phyloP scores from a whole-genome alignment of 2,797 vertebrate genomes.

The Protosalanx chinensis region DNA sequence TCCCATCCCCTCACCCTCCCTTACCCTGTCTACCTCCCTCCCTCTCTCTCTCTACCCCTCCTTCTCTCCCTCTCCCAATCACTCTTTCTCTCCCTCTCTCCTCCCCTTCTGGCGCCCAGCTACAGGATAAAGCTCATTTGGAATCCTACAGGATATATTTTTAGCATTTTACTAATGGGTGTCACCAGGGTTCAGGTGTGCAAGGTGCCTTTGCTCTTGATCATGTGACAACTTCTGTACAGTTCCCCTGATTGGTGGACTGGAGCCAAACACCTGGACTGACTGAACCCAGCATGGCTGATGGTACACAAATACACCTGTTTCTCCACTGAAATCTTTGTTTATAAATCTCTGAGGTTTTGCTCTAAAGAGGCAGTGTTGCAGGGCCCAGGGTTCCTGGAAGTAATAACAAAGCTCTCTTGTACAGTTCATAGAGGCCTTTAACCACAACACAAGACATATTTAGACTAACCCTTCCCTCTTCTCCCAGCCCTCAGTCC shows the following conservation, averaged over 20 bases:
- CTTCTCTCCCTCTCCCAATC: not conserved
- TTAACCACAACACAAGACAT: constrained; percentile 1
- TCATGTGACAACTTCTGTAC: constrained; percentile 36
- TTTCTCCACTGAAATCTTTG: not conserved
- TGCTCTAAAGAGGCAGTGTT: not conserved
- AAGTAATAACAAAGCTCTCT: not conserved
- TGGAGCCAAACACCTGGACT: not conserved
- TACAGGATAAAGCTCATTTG: constrained; percentile 48
- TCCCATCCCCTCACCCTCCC: not conserved
- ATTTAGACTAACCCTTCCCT: not conserved
- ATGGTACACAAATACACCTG: not conserved
- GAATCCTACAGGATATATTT: constrained; percentile 57
- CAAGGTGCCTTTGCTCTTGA: constrained; percentile 45
- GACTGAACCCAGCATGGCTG: not conserved
- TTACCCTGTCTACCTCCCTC: not conserved
- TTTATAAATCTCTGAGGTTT: not conserved
- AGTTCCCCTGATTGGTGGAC: constrained; percentile 15
- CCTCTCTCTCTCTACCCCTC: not conserved
- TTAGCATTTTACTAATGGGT: constrained; percentile 48
- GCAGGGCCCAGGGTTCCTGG: not conserved
- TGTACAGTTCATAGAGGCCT: not conserved
- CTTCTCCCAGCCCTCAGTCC: not conserved
- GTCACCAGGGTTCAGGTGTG: constrained; percentile 44
- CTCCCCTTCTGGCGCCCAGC: constrained; percentile 20
- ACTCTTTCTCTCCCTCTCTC: not conserved